Evolutionary conservation across 2,888 invertebrate species (phyloP).

Genomic region (Arrhopalites spinosus): DNA sequence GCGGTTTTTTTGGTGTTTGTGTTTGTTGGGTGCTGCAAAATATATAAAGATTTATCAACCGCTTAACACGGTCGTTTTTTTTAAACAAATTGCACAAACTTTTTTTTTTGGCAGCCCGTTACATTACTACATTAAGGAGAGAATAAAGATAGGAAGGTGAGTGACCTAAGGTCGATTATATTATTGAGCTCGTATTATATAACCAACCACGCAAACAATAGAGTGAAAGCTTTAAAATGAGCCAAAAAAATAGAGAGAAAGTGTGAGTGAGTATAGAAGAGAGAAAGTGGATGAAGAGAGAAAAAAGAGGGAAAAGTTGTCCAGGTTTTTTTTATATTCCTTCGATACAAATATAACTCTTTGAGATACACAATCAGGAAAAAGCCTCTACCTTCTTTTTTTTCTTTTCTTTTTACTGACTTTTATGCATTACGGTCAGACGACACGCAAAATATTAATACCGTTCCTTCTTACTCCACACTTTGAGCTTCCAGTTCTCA

Average conservation of each 20-base stretch:
- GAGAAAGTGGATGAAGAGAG: neutral
- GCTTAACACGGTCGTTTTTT: too few relatives aligned
- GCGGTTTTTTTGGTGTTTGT: too few relatives aligned
- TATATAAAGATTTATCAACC: too few relatives aligned
- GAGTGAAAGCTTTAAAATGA: neutral
- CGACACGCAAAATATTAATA: slow-evolving; percentile 51
- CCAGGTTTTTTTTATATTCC: slow-evolving; percentile 24
- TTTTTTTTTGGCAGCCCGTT: neutral
- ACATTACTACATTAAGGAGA: neutral
- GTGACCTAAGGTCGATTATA: slow-evolving; percentile 42
- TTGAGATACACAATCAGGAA: slow-evolving; percentile 15
- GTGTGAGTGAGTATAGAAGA: neutral
- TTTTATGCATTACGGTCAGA: slow-evolving; percentile 45
- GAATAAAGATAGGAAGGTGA: slow-evolving; percentile 35
- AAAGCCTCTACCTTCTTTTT: slow-evolving; percentile 1
- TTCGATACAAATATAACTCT: slow-evolving; percentile 19
- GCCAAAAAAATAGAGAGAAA: neutral
- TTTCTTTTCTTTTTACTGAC: slow-evolving; percentile 33
- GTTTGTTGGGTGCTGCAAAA: too few relatives aligned
- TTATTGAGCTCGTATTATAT: slow-evolving; percentile 41
- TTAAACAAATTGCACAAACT: too few relatives aligned
- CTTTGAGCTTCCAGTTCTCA: slow-evolving; percentile 8
- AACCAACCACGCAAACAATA: slow-evolving; percentile 4
- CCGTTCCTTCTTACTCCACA: slow-evolving; percentile 15
- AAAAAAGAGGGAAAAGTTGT: slow-evolving; percentile 14